Evolutionary conservation across 1,140 invertebrate species (phyloP), one percentile per base, ranked within the genome.

Genomic region (Pseudomyrmex gracilis): DNA sequence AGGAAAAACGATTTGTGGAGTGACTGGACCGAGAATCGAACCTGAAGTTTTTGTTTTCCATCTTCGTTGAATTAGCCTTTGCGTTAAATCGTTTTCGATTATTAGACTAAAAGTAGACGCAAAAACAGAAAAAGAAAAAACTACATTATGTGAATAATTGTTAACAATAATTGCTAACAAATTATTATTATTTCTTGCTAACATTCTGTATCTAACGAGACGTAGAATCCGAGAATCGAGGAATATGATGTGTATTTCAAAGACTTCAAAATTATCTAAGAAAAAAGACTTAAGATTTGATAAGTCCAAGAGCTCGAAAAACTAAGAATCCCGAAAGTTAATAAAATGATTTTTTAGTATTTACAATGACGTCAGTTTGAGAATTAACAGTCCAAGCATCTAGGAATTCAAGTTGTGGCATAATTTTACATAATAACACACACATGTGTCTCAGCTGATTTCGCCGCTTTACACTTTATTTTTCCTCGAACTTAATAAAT

Each of bases 401-500:
- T 55, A 78, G 13, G 51, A 78, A 78, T 68, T 34, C 64, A 24
- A 70, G 45, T 9, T 70, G 24, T 12, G 53, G 4, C 10, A 12
- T 78, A 58, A 34, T 78, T 45, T 55, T 57, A 47, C 2, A 55
- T 78, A 70, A 78, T 76, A 78, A 78, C 53, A 34, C 34, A 34
- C 34, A 34, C 34, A 51, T 13, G 49, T n/a, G 15, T 78, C n/a
- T 53, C 22, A 67, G 8, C 76, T 78, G 58, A 78, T 78, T 53
- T 70, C 51, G 61, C 58, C 63, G 53, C 20, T 58, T 58, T 78
- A 78, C 43, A 51, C 9, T 51, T 51, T 51, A 51, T 13, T 51
- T 78, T 78, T 78, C 2, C 10, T 78, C 20, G 12, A 70, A 70
- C 12, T 70, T 58, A 70, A 45, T 43, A 10, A 34, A 70, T 22